Percentiles rank a stretch among this genome's conserved stretches.
Conservation (phyloP, 2,888 invertebrate genomes). For the Terebella lapidaria region DNA sequence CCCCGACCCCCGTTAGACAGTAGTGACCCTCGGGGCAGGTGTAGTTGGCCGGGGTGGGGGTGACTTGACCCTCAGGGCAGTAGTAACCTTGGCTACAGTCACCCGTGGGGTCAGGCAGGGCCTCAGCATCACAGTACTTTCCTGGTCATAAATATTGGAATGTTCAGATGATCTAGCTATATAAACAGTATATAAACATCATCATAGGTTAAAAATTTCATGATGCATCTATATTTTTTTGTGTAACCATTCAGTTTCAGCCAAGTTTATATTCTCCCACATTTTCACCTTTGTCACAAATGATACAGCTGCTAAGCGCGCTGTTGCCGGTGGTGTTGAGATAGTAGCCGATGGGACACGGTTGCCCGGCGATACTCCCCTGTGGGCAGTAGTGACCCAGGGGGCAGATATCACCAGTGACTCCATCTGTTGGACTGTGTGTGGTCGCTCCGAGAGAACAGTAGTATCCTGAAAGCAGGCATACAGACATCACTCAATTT, state of each 20-base stretch:
- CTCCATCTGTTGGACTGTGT: constrained; percentile 35
- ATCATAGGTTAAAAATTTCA: no score
- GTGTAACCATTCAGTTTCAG: no score
- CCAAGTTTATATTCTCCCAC: no score
- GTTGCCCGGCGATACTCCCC: constrained; percentile 30
- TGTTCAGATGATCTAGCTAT: no score
- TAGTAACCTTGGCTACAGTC: constrained; percentile 33
- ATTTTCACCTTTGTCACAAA: constrained; percentile 45
- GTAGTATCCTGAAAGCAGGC: constrained; percentile 36
- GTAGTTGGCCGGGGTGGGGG: constrained; percentile 38
- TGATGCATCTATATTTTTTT: no score
- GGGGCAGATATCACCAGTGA: constrained; percentile 42
- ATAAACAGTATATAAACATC: no score
- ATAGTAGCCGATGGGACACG: constrained; percentile 44
- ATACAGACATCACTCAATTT: not conserved
- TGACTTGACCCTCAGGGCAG: constrained; percentile 43
- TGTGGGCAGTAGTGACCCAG: constrained; percentile 43
- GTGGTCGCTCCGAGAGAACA: constrained; percentile 32
- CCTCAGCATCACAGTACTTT: constrained; percentile 36
- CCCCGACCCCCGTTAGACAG: constrained; percentile 37
- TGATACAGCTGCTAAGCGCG: constrained; percentile 32
- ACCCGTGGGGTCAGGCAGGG: constrained; percentile 30
- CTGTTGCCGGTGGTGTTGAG: constrained; percentile 33
- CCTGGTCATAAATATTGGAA: no score
- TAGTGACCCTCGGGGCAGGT: constrained; percentile 42